Evolutionary conservation across 2,113 vertebrate genomes (phyloP), one percentile per base, ranked within the genome.

Genomic region (Cyrtonyx montezumae): DNA sequence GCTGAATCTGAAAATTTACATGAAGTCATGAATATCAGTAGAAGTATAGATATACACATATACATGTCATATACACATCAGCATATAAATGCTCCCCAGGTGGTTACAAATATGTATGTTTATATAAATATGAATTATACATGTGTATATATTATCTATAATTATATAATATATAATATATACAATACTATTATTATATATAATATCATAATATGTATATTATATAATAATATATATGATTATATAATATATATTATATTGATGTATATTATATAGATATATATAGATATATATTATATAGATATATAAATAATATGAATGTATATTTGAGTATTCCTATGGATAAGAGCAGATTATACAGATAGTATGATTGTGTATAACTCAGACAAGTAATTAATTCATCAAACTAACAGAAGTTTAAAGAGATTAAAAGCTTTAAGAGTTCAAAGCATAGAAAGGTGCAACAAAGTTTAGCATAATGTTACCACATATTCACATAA

Each of bases 401-500:
- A n/a, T 69, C 37, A 94, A 78, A 69, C 19, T 77, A 46, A 46
- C 3, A 13, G 40, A 84, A 59, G 28, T 26, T 70, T 34, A 87
- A 17, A 28, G 66, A 88, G 11, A 63, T 45, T 1, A 36, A 79
- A 94, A 82, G 18, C 36, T 73, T 85, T 32, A 90, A 91, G 17
- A 8, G 18, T 91, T 90, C 55, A 73, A 96, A 88, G 61, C 34
- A 91, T 93, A 66, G 46, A 96, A 94, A 16, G 45, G 28, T 74
- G 77, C 85, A 75, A 28, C 56, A 62, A 92, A 87, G 51, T 92
- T 93, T 79, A 92, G 69, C 13, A 34, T 83, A 96, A 87, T 86
- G 15, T 3, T 85, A 78, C 79, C 81, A 67, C 42, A 59, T 32
- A 83, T 75, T 66, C 46, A 58, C 74, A 94, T 96, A 96, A 97